Conservation (phyloP, 2,113 vertebrate genomes). For the Odontesthes bonariensis region DNA sequence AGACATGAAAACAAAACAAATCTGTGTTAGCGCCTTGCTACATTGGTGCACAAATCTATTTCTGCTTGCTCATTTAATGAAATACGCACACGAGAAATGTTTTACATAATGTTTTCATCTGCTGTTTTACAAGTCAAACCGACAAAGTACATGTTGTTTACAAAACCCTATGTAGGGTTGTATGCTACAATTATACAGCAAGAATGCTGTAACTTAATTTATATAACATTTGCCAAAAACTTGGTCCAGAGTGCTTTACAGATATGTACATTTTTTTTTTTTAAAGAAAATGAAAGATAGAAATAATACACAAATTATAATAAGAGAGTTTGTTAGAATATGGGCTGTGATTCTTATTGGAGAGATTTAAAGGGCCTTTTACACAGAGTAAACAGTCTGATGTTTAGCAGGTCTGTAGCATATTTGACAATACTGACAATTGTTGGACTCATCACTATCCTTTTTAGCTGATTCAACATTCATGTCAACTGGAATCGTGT, state of each 20-base stretch:
- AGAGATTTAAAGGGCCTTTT: too few relatives aligned
- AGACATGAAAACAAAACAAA: neutral
- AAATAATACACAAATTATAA: neutral
- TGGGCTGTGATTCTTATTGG: too few relatives aligned
- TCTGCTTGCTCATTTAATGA: constrained; percentile 26
- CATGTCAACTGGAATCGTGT: too few relatives aligned
- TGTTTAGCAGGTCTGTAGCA: too few relatives aligned
- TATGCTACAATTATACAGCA: neutral
- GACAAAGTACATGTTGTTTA: constrained; percentile 15
- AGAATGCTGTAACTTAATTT: constrained; percentile 1
- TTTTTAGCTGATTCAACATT: too few relatives aligned
- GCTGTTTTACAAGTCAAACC: constrained; percentile 5
- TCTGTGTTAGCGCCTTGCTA: constrained; percentile 4
- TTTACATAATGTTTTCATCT: constrained; percentile 29
- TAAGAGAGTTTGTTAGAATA: too few relatives aligned
- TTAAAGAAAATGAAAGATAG: neutral
- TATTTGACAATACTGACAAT: too few relatives aligned
- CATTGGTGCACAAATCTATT: neutral
- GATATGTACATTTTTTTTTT: neutral
- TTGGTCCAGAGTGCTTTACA: neutral
- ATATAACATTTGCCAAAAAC: neutral
- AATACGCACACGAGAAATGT: neutral
- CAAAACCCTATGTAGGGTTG: neutral
- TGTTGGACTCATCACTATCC: too few relatives aligned
- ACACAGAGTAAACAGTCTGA: too few relatives aligned